A percentile compares a stretch with the other conserved stretches of the same genome.
Conservation (phyloP, 2,113 vertebrate species). For the Ictidomys tridecemlineatus region DNA sequence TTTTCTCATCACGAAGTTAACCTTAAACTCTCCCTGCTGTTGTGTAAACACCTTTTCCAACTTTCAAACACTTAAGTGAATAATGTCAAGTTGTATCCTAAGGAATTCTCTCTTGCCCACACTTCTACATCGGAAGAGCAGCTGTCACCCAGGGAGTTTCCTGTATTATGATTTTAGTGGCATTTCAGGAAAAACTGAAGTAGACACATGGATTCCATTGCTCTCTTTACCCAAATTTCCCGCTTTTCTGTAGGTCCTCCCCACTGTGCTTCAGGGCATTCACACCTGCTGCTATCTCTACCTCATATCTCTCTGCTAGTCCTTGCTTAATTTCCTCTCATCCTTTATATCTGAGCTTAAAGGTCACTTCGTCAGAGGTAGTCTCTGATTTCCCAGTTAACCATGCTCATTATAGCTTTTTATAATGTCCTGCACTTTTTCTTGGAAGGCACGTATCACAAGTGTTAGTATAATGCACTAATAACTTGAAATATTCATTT, state of each 20-base stretch:
- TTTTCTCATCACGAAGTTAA: slow-evolving; percentile 18
- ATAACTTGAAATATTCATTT: slow-evolving; percentile 29
- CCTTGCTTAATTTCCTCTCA: neutral
- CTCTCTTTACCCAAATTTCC: neutral
- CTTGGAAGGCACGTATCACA: neutral
- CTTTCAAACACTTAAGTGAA: neutral
- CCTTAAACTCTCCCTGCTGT: neutral
- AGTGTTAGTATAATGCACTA: neutral
- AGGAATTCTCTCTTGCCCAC: neutral
- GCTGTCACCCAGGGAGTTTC: neutral
- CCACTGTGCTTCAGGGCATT: neutral
- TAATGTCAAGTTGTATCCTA: neutral
- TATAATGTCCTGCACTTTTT: neutral
- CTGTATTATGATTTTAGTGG: neutral
- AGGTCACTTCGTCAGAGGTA: neutral
- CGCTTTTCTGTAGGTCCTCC: neutral
- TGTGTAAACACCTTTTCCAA: neutral
- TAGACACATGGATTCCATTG: neutral
- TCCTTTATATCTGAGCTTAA: neutral
- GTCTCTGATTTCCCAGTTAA: neutral
- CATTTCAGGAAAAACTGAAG: neutral
- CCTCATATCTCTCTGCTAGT: neutral
- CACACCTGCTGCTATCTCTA: neutral
- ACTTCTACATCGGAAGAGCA: neutral
- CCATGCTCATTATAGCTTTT: neutral